Evolutionary conservation across 2,797 vertebrate genomes (phyloP), one percentile per base, ranked within the genome.

Genomic region (Cuculus canorus): DNA sequence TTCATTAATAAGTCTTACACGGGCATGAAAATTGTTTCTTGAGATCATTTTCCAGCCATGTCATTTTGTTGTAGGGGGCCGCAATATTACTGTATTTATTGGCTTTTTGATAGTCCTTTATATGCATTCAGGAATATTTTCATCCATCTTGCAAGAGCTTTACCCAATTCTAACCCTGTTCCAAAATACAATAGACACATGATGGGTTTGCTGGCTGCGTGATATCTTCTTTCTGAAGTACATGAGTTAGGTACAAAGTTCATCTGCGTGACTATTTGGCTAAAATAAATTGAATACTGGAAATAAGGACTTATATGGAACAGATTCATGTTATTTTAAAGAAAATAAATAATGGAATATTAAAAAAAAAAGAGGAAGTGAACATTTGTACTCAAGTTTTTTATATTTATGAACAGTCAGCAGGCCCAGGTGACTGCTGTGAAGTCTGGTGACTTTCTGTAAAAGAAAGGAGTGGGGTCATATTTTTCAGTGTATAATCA

Each of bases 91-190:
- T 95, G 82, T 90, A 76, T 90, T 92, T 94, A 90, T 85, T 96
- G 88, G 91, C 81, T 96, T 79, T 88, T 92, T 86, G 78, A n/a
- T 80, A 86, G 92, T 63, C 48, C 64, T 86, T 95, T 88, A 25
- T 89, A 76, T 83, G 68, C 89, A 45, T 57, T 48, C 86, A 88
- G 50, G 66, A 53, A 82, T 71, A 56, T 95, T 86, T 86, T 60
- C 69, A 93, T 94, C 79, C 88, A 32, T 87, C 82, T 94, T 77
- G 54, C 68, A 80, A 73, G 60, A 61, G 70, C n/a, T 91, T 94
- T 94, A 85, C 41, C 52, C 90, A 78, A 4, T 82, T 82, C 82
- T 82, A 95, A 85, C 92, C 66, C 78, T 79, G 70, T 64, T 88
- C 75, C 72, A 61, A 80, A 77, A 10, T 7, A 90, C 93, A 94